Percentiles rank a stretch among this genome's conserved stretches.
phyloP scores from a whole-genome alignment of 2,888 invertebrate species.

The Eucriotettix oculatus region DNA sequence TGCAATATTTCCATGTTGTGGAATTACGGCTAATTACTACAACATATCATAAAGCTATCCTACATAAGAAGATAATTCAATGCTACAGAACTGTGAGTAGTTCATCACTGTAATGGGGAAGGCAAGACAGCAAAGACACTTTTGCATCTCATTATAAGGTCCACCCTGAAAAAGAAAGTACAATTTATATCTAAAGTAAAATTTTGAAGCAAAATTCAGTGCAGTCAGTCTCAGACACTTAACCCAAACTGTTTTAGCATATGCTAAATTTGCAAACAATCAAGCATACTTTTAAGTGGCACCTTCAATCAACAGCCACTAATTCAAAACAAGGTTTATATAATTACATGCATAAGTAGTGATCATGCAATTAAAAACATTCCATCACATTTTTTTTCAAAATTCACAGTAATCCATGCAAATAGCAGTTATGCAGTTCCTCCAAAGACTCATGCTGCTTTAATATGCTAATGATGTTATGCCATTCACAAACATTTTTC shows the following conservation, averaged over 20 bases:
- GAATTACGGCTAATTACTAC: no score
- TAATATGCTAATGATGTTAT: no score
- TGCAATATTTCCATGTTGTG: neutral
- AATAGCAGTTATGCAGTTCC: neutral
- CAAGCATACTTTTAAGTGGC: no score
- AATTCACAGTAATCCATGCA: neutral
- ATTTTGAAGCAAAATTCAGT: neutral
- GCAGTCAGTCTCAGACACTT: neutral
- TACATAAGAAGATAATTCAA: neutral
- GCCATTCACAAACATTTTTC: no score
- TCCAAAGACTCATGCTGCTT: no score
- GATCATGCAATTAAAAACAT: no score
- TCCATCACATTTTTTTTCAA: neutral
- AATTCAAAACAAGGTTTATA: no score
- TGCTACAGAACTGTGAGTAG: neutral
- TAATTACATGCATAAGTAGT: no score
- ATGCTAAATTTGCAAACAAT: no score
- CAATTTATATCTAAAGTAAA: neutral
- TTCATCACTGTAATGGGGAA: neutral
- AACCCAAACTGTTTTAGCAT: no score
- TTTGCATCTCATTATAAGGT: neutral
- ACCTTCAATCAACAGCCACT: no score
- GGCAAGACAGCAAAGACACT: neutral
- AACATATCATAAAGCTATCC: neutral
- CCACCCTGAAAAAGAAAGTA: slow-evolving; percentile 6